Base-by-base conservation (phyloP, 2,113 vertebrate genomes). In the Thunnus maccoyii region DNA sequence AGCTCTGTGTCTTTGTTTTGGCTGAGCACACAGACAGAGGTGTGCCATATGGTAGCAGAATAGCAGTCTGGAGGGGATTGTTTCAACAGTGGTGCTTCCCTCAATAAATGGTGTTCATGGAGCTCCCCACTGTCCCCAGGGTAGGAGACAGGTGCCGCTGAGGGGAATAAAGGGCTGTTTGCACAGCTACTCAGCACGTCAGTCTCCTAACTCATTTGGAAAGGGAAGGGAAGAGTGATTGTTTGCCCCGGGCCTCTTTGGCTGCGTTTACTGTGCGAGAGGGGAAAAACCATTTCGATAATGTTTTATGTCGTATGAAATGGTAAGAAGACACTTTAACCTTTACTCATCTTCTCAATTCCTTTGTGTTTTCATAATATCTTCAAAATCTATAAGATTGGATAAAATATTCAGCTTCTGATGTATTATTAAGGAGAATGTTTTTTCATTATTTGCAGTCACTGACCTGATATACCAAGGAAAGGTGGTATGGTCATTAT, bases 41-140 rank as follows among this genome's bases (percentile, higher is more conserved):
- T 85, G 76, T 72, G 73, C 86, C 91, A 91, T 95, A 91, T 94
- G 92, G 89, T 76, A 73, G 87, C 44, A 88, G 80, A 91, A 89
- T 85, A 72, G 84, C 22, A 78, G 78, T 92, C 92, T 80, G 85
- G 71, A 82, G 85, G 87, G 88, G 68, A 83, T 90, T 92, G 65
- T 85, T 92, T 87, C 80, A 80, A 79, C 87, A 85, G 73, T 62
- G 75, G 77, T 72, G 76, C 79, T 84, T 55, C 65, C 73, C 48
- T 87, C 69, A 90, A 69, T 90, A 84, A 84, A 86, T 77, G 72
- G 61, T 60, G 77, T 75, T 86, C 62, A 75, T 51, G 60, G 81
- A 86, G 88, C 57, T 81, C 30, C 41, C 72, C 70, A 54, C 65
- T 50, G 32, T 81, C 88, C 80, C 84, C 72, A 63, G 86, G 76